Base-by-base conservation (phyloP, 2,113 vertebrate genomes). In the Thunnus maccoyii region DNA sequence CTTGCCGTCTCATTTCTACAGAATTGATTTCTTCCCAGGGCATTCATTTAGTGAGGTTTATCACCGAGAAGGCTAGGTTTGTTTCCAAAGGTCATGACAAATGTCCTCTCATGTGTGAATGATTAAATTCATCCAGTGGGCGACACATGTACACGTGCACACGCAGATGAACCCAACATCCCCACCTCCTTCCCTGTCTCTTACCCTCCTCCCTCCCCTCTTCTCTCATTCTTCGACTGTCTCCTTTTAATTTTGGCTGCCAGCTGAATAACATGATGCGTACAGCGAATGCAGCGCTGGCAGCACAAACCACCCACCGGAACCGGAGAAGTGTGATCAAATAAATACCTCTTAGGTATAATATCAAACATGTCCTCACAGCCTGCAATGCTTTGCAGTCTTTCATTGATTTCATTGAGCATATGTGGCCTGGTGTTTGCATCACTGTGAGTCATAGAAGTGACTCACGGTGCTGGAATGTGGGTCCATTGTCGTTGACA, bases 401-500 rank as follows among this genome's bases (percentile, higher is more conserved):
- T 17, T 70, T 57, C 77, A 88, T 65, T 83, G 76, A 82, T 85
- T 86, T 57, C 63, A 5, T 47, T 15, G 41, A 36, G 56, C 65
- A 71, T 56, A 60, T 11, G 61, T 58, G 46, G 48, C 47, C 20
- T 2, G 25, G 50, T n/a, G 44, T 84, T 79, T 79, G 71, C 60
- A 62, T 78, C 47, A 36, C 44, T 44, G 36, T 52, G 63, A 84
- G 46, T 69, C 67, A 54, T 70, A 16, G 16, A 13, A 25, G 57
- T 52, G 68, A 96, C 98, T 98, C 91, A 99, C 98, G 94, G 67
- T 96, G 96, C 85, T 96, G 96, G 94, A 99, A 99, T 73, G 94
- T 94, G 20, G 98, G 98, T 27, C 96, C 96, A 16, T 99, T 99
- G 91, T 99, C 98, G 85, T 99, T 99, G 83, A 99, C 81, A 47